Evolutionary conservation across 2,113 vertebrate genomes (phyloP).

Genomic region (Charadrius vociferus): DNA sequence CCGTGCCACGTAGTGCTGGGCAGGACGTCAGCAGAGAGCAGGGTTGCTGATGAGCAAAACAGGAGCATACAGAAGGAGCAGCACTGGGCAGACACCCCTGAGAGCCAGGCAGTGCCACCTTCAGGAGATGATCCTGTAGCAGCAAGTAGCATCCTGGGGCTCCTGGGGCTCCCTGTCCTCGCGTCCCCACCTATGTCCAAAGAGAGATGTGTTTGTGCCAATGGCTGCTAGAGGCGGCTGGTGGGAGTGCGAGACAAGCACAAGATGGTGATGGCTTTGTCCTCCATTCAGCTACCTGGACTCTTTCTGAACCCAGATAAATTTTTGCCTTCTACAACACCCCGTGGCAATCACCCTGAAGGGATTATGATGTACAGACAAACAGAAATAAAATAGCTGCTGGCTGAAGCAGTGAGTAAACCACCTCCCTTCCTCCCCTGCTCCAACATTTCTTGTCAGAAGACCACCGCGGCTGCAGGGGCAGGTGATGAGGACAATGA

Average conservation of each 20-base stretch:
- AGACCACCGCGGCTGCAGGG: not conserved
- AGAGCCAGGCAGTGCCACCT: not conserved
- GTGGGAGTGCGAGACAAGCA: not conserved
- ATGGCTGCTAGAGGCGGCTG: not conserved
- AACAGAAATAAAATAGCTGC: not conserved
- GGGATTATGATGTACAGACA: not conserved
- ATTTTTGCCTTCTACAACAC: not conserved
- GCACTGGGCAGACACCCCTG: not conserved
- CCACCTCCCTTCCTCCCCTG: not conserved
- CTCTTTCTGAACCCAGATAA: not conserved
- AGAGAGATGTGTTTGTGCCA: not conserved
- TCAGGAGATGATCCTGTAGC: not conserved
- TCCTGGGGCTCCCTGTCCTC: not conserved
- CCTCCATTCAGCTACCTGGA: not conserved
- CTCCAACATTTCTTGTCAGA: not conserved
- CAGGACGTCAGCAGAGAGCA: not conserved
- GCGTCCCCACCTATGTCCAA: accelerated
- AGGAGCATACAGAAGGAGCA: not conserved
- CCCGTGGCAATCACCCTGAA: not conserved
- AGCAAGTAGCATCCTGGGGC: not conserved
- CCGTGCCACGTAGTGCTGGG: not conserved
- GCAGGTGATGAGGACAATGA: not conserved
- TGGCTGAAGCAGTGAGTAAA: not conserved
- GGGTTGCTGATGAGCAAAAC: not conserved
- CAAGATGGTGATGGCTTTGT: not conserved